Evolutionary conservation across 2,888 invertebrate species (phyloP).

Genomic region (Pseudoips prasinana): DNA sequence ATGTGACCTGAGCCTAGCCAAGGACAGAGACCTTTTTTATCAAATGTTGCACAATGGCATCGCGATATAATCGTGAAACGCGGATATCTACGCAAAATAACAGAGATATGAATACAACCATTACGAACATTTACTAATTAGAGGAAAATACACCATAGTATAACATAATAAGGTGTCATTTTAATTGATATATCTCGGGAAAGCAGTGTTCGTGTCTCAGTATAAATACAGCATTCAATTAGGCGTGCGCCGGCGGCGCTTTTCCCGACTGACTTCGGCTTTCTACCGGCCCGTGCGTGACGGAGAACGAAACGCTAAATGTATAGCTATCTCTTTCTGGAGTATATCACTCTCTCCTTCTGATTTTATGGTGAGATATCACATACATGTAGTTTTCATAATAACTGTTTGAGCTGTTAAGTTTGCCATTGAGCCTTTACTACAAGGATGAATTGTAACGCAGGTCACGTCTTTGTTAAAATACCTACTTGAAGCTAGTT

Average conservation of each 20-base stretch:
- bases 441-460: constrained; percentile 13
- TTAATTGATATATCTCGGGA: constrained; percentile 29
- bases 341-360: constrained; percentile 20
- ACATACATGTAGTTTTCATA: constrained; percentile 18
- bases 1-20: background rate
- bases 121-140: constrained; percentile 6
- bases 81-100: constrained; percentile 23
- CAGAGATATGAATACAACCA: constrained; percentile 21
- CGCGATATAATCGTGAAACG: constrained; percentile 29
- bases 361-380: constrained; percentile 5
- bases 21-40: no score
- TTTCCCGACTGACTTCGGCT: constrained; percentile 36
- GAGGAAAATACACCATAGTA: constrained; percentile 14
- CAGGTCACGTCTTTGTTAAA: constrained; percentile 23
- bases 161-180: constrained; percentile 22
- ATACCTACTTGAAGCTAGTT: constrained; percentile 17
- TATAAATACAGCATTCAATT: constrained; percentile 30
- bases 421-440: constrained; percentile 22
- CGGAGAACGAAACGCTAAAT: constrained; percentile 23
- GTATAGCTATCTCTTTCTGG: constrained; percentile 26
- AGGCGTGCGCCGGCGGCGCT: constrained; percentile 34
- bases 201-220: constrained; percentile 33
- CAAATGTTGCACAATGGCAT: constrained; percentile 7
- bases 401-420: constrained; percentile 21
- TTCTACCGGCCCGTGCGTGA: constrained; percentile 40